Conservation (phyloP, 2,797 vertebrate species). For the Enteromius thamalakanensis region DNA sequence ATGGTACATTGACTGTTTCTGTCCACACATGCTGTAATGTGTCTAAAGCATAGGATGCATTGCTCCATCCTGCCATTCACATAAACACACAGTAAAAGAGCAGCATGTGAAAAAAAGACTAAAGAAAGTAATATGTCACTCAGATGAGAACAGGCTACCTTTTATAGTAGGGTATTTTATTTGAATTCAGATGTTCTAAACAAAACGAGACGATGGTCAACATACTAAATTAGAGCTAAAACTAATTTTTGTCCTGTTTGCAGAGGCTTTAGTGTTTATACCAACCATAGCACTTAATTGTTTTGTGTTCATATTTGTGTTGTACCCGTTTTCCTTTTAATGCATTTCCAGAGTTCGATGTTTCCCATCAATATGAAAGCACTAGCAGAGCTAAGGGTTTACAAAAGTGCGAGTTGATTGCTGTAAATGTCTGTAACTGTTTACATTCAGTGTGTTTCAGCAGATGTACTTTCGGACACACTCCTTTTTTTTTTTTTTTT, state of each 20-base stretch:
- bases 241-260: conserved; percentile 3
- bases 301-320: conserved; percentile 21
- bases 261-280: conserved; percentile 12
- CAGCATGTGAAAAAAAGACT: neutral
- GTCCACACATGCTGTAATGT: neutral
- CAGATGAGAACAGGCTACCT: conserved; percentile 42
- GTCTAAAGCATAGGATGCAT: neutral
- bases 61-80: neutral
- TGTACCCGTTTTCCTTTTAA: neutral
- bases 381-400: conserved; percentile 40
- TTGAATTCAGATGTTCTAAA: conserved; percentile 39
- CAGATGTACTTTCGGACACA: conserved; percentile 17
- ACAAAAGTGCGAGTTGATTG: conserved; percentile 16
- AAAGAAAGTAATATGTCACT: conserved; percentile 5
- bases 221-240: neutral
- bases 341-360: conserved; percentile 15
- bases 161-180: conserved; percentile 47
- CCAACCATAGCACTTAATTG: conserved; percentile 18
- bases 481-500: neutral
- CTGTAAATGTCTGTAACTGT: conserved; percentile 45
- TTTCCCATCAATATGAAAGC: conserved; percentile 60
- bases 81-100: neutral
- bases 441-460: conserved; percentile 50
- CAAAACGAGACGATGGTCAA: conserved; percentile 27
- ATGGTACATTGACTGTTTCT: neutral